phyloP scores from a whole-genome alignment of 2,888 invertebrate species.

The Eudiplozoon nipponicum region DNA sequence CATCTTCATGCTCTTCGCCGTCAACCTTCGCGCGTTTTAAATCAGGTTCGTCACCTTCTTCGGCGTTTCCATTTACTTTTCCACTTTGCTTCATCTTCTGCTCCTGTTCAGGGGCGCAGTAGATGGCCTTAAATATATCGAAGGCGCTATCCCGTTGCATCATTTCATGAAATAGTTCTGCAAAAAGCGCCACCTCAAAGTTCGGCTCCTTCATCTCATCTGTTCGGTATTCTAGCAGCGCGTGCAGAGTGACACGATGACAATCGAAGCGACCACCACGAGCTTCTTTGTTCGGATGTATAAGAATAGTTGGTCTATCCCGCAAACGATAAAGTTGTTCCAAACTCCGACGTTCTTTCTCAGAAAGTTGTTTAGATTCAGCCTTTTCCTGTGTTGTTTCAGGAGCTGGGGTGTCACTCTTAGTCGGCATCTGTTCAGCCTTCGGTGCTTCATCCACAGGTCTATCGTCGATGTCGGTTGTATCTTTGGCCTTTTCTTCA shows the following conservation, averaged over 20 bases:
- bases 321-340: slow-evolving; percentile 38
- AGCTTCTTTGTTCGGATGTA: slow-evolving; percentile 44
- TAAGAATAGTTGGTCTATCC: slow-evolving; percentile 42
- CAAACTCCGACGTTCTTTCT: slow-evolving; percentile 32
- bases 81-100: too few species aligned
- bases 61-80: too few species aligned
- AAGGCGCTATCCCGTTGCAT: slow-evolving; percentile 72
- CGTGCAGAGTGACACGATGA: slow-evolving; percentile 50
- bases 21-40: slow-evolving; percentile 1
- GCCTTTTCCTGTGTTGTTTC: slow-evolving; percentile 20
- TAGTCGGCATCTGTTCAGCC: too few species aligned
- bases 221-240: slow-evolving; percentile 52
- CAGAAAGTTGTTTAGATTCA: slow-evolving; percentile 18
- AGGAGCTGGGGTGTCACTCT: neutral
- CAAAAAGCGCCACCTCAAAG: slow-evolving; percentile 45
- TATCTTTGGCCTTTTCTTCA: slow-evolving; percentile 36
- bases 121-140: slow-evolving; percentile 47
- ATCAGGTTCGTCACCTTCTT: slow-evolving; percentile 5
- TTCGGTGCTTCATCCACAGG: too few species aligned
- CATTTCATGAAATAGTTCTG: slow-evolving; percentile 81
- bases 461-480: too few species aligned
- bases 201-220: slow-evolving; percentile 51
- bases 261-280: slow-evolving; percentile 75
- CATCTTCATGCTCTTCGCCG: neutral
- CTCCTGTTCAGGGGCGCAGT: slow-evolving; percentile 28